A percentile compares a stretch with the other conserved stretches of the same genome.
Conservation (phyloP, 2,797 vertebrate genomes). For the Scolopax bukidnonensis region DNA sequence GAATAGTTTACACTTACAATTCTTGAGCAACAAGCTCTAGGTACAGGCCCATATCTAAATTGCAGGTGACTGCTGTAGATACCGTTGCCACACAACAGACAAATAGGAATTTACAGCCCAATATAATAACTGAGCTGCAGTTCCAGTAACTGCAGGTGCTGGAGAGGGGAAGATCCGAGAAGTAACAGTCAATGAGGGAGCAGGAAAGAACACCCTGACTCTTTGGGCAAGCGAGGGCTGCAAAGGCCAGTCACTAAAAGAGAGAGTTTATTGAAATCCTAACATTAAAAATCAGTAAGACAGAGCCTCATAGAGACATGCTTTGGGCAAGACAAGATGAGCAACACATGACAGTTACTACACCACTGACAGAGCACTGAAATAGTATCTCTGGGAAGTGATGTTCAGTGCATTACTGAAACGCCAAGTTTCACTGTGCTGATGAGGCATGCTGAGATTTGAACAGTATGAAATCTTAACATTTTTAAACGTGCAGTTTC, state of each 20-base stretch:
- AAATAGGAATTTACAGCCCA: constrained; percentile 37
- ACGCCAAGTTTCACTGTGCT: not conserved
- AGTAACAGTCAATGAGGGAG: not conserved
- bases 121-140: not conserved
- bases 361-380: no score
- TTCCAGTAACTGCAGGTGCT: not conserved
- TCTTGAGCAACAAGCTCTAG: not conserved
- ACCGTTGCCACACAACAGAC: constrained; percentile 21
- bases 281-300: not conserved
- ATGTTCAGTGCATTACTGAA: not conserved
- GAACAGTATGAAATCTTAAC: not conserved
- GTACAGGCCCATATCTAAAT: not conserved
- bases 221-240: not conserved
- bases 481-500: not conserved
- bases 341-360: not conserved
- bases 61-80: constrained; percentile 10
- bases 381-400: not conserved
- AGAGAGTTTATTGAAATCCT: not conserved
- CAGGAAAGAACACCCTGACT: not conserved
- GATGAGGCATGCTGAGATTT: not conserved
- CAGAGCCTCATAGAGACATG: not conserved
- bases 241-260: not conserved
- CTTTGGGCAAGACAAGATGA: not conserved
- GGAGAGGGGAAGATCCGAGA: not conserved
- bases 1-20: not conserved